Base-by-base conservation (phyloP, 2,797 vertebrate species). In the Bradypodion ventrale region DNA sequence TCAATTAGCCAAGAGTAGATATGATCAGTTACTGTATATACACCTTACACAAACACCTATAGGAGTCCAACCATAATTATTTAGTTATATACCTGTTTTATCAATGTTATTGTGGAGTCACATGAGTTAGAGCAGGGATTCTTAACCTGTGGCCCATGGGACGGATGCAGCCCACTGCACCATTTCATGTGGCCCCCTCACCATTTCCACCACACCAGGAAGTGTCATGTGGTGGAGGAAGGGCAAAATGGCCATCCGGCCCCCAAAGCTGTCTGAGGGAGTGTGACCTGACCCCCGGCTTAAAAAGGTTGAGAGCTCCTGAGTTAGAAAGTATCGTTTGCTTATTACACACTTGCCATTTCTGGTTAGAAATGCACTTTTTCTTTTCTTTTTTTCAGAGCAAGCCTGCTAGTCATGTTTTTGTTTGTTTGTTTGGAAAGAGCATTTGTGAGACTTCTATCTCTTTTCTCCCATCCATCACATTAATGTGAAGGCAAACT, bases 381-480 rank as follows among this genome's bases (percentile, higher is more conserved):
- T n/a, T n/a, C n/a, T n/a, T 12, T 15, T 32, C 2, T 62, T 9
- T 25, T 82, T 35, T 44, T 40, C 29, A 81, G 44, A 19, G 35
- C 60, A 21, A 68, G n/a, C 68, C 59, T 10, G 27, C 76, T 56
- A 75, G 44, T 66, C 42, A 29, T 75, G 49, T 27, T 72, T 76
- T 46, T 75, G 49, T 27, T 72, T 76, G 46, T 76, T 40, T 49
- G 52, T 69, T 56, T 37, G 21, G 70, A 46, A 46, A 32, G 5
- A 1, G 0, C 27, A 29, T n/a, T 40, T 1, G 44, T 65, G 44
- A 42, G 56, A 42, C 27, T 35, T 29, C 69, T 12, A 35, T 23
- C 52, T 44, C 62, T 27, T 68, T 85, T 80, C 72, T 75, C 85
- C 72, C 59, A 40, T 68, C 73, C 49, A 60, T 80, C 78, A 69